Percentiles rank a stretch among this genome's conserved stretches.
phyloP scores from a whole-genome alignment of 2,888 invertebrate species.

The Coecobrya sp. region DNA sequence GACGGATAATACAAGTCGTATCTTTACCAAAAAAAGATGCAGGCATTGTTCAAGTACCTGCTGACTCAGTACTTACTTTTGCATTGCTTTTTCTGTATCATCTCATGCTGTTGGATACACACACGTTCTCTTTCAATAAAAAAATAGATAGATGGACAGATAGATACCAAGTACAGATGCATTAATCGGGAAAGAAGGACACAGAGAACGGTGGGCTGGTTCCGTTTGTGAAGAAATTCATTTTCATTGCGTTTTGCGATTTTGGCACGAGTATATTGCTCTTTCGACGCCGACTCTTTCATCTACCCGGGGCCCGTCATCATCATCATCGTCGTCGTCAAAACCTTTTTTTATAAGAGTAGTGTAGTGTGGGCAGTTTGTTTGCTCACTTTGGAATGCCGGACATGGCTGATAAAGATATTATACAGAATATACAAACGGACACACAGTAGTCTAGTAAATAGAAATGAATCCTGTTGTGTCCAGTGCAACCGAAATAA shows the following conservation, averaged over 20 bases:
- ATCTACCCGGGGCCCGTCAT: slow-evolving; percentile 29
- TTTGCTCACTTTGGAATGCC: slow-evolving; percentile 51
- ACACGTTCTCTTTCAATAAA: background rate
- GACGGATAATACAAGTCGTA: background rate
- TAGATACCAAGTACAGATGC: background rate
- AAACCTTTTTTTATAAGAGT: background rate
- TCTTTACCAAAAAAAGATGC: background rate
- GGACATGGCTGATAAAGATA: slow-evolving; percentile 53
- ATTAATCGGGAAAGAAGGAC: background rate
- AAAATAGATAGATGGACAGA: background rate
- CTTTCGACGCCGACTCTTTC: background rate
- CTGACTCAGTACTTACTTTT: slow-evolving; percentile 5
- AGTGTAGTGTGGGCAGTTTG: slow-evolving; percentile 50
- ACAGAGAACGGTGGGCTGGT: background rate
- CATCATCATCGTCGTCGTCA: no score
- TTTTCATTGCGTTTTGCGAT: slow-evolving; percentile 54
- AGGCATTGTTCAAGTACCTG: slow-evolving; percentile 9
- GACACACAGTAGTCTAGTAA: slow-evolving; percentile 22
- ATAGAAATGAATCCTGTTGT: slow-evolving; percentile 14
- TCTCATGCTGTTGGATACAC: background rate
- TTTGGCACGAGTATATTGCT: slow-evolving; percentile 59
- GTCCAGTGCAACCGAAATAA: background rate
- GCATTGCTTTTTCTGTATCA: background rate
- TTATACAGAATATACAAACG: no score
- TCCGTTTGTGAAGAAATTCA: slow-evolving; percentile 30